Conservation (phyloP, 2,113 vertebrate genomes). For the Archocentrus centrarchus region DNA sequence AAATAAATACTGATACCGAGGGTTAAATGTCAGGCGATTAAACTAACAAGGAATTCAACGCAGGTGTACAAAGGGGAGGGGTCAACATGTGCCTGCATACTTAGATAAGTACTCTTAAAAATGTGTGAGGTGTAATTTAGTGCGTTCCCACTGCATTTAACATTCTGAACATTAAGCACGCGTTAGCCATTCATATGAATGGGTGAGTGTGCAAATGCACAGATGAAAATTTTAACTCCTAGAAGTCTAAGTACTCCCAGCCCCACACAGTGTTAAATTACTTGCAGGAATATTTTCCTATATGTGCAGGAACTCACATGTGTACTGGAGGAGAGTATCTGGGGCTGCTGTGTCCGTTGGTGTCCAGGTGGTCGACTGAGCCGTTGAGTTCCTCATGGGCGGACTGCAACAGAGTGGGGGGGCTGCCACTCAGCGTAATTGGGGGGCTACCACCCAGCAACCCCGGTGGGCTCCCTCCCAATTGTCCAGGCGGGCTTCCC, state of each 20-base stretch:
- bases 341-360: slow-evolving; percentile 96
- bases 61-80: not conserved
- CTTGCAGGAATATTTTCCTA: not conserved
- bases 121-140: slow-evolving; percentile 36
- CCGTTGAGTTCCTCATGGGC: slow-evolving; percentile 95
- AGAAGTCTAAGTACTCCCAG: not conserved
- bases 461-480: slow-evolving; percentile 90
- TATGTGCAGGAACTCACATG: slow-evolving; percentile 87
- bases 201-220: not conserved
- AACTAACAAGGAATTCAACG: slow-evolving; percentile 52
- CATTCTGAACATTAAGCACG: no score
- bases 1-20: slow-evolving; percentile 28
- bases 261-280: not conserved
- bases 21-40: slow-evolving; percentile 74
- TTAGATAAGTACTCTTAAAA: slow-evolving; percentile 44
- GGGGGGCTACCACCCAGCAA: slow-evolving; percentile 92
- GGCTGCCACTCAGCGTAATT: slow-evolving; percentile 90
- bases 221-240: not conserved
- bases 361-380: slow-evolving; percentile 96
- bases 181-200: no score
- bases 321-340: slow-evolving; percentile 95
- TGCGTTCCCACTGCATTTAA: not conserved
- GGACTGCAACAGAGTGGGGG: slow-evolving; percentile 90
- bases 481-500: slow-evolving; percentile 87
- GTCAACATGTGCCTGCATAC: slow-evolving; percentile 14